phyloP scores from a whole-genome alignment of 37 sponge, comb jelly and placozoan species.

The Dysidea cf. avara region DNA sequence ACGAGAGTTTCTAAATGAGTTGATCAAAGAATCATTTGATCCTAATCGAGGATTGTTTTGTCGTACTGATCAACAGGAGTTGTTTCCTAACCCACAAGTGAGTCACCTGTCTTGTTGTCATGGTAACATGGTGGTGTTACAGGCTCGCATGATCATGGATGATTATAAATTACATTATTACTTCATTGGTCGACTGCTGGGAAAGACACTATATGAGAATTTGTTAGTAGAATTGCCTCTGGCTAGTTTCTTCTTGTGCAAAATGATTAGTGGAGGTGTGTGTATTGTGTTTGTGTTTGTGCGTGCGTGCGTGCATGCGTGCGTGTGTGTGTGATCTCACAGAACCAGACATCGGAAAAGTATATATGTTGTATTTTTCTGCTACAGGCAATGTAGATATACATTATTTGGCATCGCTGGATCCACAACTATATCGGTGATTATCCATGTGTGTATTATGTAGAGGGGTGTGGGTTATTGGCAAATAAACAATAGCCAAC shows the following conservation, averaged over 20 bases:
- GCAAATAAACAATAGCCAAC: no score
- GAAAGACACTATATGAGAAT: slow-evolving; percentile 86
- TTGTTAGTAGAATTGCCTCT: no score
- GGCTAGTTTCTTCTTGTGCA: slow-evolving; percentile 90
- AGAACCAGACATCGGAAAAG: no score
- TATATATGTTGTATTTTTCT: no score
- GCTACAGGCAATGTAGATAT: slow-evolving; percentile 61
- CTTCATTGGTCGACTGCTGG: slow-evolving; percentile 87
- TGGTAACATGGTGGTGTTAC: background rate
- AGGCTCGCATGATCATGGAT: slow-evolving; percentile 56
- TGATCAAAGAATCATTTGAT: slow-evolving; percentile 87
- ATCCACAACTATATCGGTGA: slow-evolving; percentile 81
- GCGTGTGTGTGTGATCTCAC: no score
- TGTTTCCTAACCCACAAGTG: slow-evolving; percentile 79
- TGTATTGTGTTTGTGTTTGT: no score
- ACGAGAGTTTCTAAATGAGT: slow-evolving; percentile 92
- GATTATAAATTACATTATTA: slow-evolving; percentile 73
- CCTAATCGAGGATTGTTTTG: slow-evolving; percentile 87
- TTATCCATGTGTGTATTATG: no score
- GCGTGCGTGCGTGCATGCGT: no score
- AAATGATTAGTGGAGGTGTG: slow-evolving; percentile 63
- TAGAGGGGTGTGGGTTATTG: no score
- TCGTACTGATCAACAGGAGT: slow-evolving; percentile 49
- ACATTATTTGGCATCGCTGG: slow-evolving; percentile 87
- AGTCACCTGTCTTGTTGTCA: background rate